Conservation (phyloP, 2,888 invertebrate species). For the Hoplodrina ambigua region DNA sequence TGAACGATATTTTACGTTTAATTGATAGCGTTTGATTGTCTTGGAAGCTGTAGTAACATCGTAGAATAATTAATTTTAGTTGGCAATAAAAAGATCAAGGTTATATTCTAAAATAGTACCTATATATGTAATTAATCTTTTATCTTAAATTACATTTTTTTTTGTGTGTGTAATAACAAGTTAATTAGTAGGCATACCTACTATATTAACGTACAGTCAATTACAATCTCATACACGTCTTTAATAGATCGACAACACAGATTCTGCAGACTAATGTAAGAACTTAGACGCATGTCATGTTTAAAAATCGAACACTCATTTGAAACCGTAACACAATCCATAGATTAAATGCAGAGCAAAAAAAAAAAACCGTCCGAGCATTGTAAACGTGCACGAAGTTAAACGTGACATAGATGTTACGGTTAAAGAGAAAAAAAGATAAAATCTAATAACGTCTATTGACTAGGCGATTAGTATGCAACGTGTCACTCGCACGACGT, state of each 20-base stretch:
- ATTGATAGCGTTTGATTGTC: constrained; percentile 18
- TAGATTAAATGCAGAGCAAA: constrained; percentile 40
- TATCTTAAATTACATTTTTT: constrained; percentile 32
- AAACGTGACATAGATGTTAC: constrained; percentile 54
- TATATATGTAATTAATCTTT: constrained; percentile 30
- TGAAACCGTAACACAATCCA: constrained; percentile 36
- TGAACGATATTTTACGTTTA: constrained; percentile 42
- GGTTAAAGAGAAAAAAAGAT: constrained; percentile 46
- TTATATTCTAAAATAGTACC: background rate
- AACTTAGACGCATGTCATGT: constrained; percentile 25
- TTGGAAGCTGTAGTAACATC: constrained; percentile 7
- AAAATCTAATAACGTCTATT: constrained; percentile 68
- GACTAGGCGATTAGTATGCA: constrained; percentile 66
- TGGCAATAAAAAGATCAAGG: constrained; percentile 18
- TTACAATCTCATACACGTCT: constrained; percentile 37
- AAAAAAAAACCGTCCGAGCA: constrained; percentile 29
- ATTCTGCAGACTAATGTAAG: constrained; percentile 35
- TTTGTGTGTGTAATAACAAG: constrained; percentile 3
- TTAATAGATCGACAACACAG: constrained; percentile 33
- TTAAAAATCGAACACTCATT: constrained; percentile 53
- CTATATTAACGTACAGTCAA: constrained; percentile 32
- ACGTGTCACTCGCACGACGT: constrained; percentile 55
- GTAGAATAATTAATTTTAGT: constrained; percentile 9
- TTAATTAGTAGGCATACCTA: constrained; percentile 9
- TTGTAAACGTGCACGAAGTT: constrained; percentile 39